Percentiles rank a stretch among this genome's conserved stretches.
Evolutionary conservation across 2,113 vertebrate genomes (phyloP).

Genomic region (Riparia riparia): DNA sequence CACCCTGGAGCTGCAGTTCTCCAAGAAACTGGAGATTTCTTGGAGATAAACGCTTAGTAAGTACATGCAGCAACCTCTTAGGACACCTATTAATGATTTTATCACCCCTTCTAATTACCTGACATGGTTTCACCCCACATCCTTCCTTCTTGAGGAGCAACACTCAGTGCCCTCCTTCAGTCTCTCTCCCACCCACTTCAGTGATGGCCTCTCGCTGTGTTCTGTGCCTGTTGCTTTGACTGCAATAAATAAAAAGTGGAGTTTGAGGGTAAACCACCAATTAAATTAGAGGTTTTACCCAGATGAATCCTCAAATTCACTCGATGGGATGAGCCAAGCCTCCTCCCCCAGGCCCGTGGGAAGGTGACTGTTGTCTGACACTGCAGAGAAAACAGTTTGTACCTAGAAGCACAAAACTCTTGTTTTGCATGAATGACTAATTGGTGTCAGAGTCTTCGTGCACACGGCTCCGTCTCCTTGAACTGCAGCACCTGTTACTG

Average conservation of each 20-base stretch:
- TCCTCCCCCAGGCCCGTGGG: not conserved
- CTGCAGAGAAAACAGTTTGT: not conserved
- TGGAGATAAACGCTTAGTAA: not conserved
- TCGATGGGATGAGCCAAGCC: fast-evolving
- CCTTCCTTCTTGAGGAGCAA: not conserved
- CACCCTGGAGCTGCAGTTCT: not conserved
- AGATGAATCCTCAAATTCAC: not conserved
- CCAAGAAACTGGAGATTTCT: not conserved
- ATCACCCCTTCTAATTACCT: not conserved
- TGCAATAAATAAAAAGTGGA: not conserved
- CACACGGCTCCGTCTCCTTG: not conserved
- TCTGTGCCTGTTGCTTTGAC: not conserved
- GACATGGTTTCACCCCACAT: not conserved
- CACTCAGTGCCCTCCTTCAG: not conserved
- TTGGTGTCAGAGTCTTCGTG: not conserved
- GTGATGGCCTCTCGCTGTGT: fast-evolving
- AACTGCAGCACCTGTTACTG: fast-evolving
- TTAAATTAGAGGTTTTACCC: not conserved
- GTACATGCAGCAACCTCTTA: not conserved
- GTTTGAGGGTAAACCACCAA: not conserved
- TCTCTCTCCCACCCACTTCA: not conserved
- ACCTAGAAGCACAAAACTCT: not conserved
- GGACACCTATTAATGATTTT: not conserved
- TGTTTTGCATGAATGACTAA: not conserved
- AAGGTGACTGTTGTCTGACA: not conserved